Percentiles rank a stretch among this genome's conserved stretches.
These are phyloP conservation scores for Anthopleura xanthogrammica DNA, from an alignment of 92 coral and sea anemone species.

Conservation along the genomic window DNA sequence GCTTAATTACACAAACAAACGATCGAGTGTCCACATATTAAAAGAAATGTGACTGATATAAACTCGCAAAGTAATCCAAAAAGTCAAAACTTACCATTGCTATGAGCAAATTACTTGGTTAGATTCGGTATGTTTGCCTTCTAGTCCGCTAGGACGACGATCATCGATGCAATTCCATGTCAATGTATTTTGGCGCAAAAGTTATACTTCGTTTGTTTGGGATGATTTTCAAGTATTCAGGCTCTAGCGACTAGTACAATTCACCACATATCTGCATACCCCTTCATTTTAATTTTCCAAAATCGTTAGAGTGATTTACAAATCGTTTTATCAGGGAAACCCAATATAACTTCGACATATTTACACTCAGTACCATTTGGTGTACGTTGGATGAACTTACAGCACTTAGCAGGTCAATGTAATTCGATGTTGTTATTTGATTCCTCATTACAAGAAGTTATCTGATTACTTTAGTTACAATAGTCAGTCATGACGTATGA, in stretches of 20 bases:
- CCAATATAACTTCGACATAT: background rate
- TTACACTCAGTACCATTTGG: background rate
- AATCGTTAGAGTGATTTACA: background rate
- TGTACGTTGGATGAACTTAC: background rate
- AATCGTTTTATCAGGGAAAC: background rate
- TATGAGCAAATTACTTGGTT: too few relatives aligned
- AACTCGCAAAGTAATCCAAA: too few relatives aligned
- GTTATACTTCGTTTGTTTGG: too few relatives aligned
- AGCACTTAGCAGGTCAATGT: background rate
- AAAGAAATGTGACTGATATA: too few relatives aligned
- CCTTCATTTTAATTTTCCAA: background rate
- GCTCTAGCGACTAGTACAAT: background rate
- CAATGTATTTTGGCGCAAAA: too few relatives aligned
- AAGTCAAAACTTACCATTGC: too few relatives aligned
- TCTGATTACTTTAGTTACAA: background rate
- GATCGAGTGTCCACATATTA: too few relatives aligned
- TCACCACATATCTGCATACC: background rate
- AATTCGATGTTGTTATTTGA: background rate
- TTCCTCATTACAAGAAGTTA: background rate
- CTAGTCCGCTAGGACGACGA: too few relatives aligned
- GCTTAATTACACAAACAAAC: too few relatives aligned
- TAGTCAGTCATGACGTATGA: conserved; percentile 13
- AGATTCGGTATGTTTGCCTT: too few relatives aligned
- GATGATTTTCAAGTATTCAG: background rate
- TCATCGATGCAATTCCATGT: too few relatives aligned